A percentile compares a stretch with the other conserved stretches of the same genome.
These are phyloP conservation scores for Psammodynastes pulverulentus DNA, from an alignment of 2,113 vertebrate genomes.

Conservation along the genomic window DNA sequence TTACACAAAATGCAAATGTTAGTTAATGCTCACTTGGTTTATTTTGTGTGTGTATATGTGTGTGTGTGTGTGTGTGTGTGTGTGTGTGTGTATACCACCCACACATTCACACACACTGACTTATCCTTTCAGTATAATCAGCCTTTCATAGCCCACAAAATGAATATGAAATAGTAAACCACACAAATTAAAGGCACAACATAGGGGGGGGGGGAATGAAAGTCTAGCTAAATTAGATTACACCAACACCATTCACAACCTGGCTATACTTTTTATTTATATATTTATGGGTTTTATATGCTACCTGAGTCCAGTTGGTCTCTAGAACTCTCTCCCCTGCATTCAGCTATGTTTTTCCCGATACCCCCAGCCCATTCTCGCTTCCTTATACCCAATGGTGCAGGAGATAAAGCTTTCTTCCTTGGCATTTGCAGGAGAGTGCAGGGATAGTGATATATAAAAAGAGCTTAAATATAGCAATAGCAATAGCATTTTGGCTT, in stretches of 20 bases:
- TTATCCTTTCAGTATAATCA: background rate
- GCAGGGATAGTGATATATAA: background rate
- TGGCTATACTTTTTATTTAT: background rate
- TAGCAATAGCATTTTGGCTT: too few relatives aligned
- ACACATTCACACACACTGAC: background rate
- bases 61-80: background rate
- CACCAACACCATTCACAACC: background rate
- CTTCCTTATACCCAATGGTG: background rate
- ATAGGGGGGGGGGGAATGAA: accelerated
- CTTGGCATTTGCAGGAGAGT: background rate
- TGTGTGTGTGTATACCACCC: background rate
- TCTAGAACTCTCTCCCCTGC: background rate
- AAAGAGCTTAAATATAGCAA: background rate
- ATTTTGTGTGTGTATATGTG: background rate
- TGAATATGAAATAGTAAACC: background rate
- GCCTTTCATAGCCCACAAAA: background rate
- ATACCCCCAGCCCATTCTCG: background rate
- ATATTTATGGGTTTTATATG: background rate
- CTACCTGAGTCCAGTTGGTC: background rate
- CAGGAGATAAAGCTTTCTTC: background rate
- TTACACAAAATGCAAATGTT: background rate
- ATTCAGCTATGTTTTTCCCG: background rate
- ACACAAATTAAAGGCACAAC: background rate
- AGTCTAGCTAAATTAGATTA: background rate
- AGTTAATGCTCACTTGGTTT: background rate